Conservation (phyloP, 2,797 vertebrate genomes). For the Varecia variegata region DNA sequence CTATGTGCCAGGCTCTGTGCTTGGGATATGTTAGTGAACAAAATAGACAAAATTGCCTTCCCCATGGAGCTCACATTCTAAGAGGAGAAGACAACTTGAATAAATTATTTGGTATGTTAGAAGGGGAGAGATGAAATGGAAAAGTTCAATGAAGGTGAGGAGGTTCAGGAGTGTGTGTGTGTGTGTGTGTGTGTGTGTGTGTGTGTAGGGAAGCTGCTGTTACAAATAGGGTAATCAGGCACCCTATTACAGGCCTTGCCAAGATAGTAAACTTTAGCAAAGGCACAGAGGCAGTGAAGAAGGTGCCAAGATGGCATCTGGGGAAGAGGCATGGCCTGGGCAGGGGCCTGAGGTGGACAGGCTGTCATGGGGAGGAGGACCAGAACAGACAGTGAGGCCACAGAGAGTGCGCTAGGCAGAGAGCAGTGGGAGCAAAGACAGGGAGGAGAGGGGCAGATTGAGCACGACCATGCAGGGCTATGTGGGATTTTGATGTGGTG, state of each 20-base stretch:
- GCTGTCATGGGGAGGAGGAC: not conserved
- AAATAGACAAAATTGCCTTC: not conserved
- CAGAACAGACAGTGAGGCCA: not conserved
- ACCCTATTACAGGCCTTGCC: not conserved
- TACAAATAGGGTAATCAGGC: not conserved
- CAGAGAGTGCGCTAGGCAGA: fast-evolving
- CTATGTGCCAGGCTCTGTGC: not conserved
- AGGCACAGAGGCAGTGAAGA: fast-evolving
- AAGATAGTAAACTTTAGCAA: not conserved
- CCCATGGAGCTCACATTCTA: not conserved
- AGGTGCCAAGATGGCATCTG: not conserved
- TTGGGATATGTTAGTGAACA: not conserved
- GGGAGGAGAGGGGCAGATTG: not conserved
- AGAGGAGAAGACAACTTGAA: not conserved
- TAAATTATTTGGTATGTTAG: not conserved
- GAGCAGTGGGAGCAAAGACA: fast-evolving
- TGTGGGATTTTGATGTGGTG: not conserved
- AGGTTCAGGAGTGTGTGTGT: not conserved
- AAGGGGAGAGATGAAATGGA: not conserved
- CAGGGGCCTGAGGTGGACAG: not conserved
- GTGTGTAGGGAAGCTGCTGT: not conserved
- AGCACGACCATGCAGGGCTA: fast-evolving
- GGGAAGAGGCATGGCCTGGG: not conserved
- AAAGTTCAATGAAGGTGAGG: not conserved
- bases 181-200: not conserved